These are phyloP conservation scores for Molossus alvarezi DNA, from an alignment of 2,797 vertebrate species.

Conservation along the genomic window DNA sequence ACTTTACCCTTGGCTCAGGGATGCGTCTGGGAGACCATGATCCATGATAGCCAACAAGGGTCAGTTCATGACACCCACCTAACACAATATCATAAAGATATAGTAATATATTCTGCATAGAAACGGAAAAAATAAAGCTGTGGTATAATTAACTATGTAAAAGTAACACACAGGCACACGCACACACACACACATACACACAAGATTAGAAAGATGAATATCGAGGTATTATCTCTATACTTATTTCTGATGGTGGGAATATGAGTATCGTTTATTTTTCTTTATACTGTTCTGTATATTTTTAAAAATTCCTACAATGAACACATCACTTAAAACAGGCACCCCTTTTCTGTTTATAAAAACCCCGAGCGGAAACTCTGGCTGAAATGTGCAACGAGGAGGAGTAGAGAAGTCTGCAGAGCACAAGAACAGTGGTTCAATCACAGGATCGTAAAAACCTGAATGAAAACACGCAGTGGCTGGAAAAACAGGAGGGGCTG, in stretches of 20 bases:
- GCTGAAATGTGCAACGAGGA: background rate
- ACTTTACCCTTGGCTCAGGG: background rate
- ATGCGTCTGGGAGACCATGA: background rate
- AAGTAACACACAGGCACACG: background rate
- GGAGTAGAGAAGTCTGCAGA: background rate
- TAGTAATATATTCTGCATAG: background rate
- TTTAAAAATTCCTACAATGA: conserved; percentile 8
- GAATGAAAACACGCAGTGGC: background rate
- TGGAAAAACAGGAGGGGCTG: background rate
- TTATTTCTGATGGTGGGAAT: background rate
- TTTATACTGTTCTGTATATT: background rate
- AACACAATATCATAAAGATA: background rate
- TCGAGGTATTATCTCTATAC: background rate
- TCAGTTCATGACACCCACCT: background rate
- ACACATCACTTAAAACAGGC: background rate
- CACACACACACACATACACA: background rate
- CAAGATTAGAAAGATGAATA: background rate
- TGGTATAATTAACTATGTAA: background rate
- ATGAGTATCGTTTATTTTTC: background rate
- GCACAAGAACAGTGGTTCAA: background rate
- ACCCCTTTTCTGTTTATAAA: conserved; percentile 11
- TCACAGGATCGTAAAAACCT: background rate
- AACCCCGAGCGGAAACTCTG: background rate
- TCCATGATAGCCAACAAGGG: background rate
- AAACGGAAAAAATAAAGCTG: background rate